A percentile compares a stretch with the other conserved stretches of the same genome.
These are phyloP conservation scores for Apodemia zela DNA, from an alignment of 2,888 invertebrate species.

Conservation along the genomic window DNA sequence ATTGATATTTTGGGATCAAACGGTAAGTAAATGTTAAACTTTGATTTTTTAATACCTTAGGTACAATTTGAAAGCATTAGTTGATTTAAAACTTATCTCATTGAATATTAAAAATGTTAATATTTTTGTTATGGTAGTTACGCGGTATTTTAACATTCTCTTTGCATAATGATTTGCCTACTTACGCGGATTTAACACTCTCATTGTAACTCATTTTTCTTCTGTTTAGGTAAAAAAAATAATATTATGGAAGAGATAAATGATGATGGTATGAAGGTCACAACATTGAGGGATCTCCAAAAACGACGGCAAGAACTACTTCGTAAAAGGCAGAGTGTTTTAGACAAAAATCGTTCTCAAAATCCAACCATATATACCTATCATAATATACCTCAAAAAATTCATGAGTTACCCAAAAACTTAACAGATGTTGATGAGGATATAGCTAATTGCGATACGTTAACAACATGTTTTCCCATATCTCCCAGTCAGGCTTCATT, in stretches of 20 bases:
- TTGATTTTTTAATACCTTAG: conserved; percentile 14
- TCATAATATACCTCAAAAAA: conserved; percentile 14
- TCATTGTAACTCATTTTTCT: conserved; percentile 14
- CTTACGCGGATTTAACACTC: conserved; percentile 12
- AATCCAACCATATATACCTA: conserved; percentile 14
- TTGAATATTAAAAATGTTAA: conserved; percentile 14
- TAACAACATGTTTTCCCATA: conserved; percentile 14
- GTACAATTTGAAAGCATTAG: conserved; percentile 13
- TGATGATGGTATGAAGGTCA: conserved; percentile 11
- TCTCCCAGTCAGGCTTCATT: conserved; percentile 14
- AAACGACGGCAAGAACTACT: conserved; percentile 14
- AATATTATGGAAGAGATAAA: conserved; percentile 13
- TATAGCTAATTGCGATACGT: conserved; percentile 14
- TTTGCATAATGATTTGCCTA: conserved; percentile 1
- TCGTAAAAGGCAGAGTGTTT: conserved; percentile 14
- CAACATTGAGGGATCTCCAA: conserved; percentile 12
- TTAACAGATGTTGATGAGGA: conserved; percentile 14
- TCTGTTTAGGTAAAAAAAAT: conserved; percentile 14
- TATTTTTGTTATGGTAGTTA: conserved; percentile 14
- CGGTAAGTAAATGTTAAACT: conserved; percentile 14
- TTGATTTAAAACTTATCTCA: conserved; percentile 14
- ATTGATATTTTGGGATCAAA: conserved; percentile 12
- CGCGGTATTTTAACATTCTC: conserved; percentile 5
- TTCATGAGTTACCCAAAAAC: conserved; percentile 5
- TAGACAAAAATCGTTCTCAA: conserved; percentile 14